A percentile compares a stretch with the other conserved stretches of the same genome.
These are phyloP conservation scores for Caenorhabditis tropicalis DNA, from an alignment of 1,140 invertebrate species.

Conservation along the genomic window DNA sequence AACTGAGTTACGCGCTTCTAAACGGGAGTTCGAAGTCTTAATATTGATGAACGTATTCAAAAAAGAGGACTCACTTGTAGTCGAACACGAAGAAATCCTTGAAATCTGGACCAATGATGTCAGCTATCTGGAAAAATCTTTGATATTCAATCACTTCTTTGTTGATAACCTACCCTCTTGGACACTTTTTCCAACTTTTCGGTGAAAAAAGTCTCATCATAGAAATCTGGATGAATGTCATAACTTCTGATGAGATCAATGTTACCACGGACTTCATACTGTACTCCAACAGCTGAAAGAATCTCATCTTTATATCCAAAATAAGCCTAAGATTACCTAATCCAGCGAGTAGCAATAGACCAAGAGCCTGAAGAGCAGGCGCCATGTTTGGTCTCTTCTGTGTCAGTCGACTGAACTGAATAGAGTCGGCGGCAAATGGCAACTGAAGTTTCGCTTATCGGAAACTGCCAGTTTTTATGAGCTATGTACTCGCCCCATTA, in stretches of 20 bases:
- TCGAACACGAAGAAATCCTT: background rate
- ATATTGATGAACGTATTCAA: no score
- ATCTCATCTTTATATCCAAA: background rate
- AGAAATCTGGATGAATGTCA: background rate
- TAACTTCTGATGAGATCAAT: constrained; percentile 10
- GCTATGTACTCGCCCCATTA: background rate
- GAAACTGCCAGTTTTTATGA: constrained; percentile 29
- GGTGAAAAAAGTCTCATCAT: background rate
- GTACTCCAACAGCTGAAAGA: background rate
- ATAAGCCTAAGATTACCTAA: background rate
- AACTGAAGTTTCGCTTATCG: background rate
- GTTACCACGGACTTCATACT: constrained; percentile 16
- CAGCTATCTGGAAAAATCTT: background rate
- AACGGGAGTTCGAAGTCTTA: no score
- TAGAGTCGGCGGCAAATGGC: background rate
- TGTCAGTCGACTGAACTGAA: constrained; percentile 2
- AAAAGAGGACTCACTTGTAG: constrained; percentile 1
- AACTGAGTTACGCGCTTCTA: no score
- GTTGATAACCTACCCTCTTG: background rate
- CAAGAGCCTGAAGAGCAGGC: background rate
- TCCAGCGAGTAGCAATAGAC: constrained; percentile 6
- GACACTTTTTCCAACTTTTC: constrained; percentile 1
- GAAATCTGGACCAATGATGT: background rate
- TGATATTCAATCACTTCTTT: background rate
- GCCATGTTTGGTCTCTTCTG: background rate